A percentile compares a stretch with the other conserved stretches of the same genome.
Conservation (phyloP, 2,797 vertebrate species). For the Falco concolor region DNA sequence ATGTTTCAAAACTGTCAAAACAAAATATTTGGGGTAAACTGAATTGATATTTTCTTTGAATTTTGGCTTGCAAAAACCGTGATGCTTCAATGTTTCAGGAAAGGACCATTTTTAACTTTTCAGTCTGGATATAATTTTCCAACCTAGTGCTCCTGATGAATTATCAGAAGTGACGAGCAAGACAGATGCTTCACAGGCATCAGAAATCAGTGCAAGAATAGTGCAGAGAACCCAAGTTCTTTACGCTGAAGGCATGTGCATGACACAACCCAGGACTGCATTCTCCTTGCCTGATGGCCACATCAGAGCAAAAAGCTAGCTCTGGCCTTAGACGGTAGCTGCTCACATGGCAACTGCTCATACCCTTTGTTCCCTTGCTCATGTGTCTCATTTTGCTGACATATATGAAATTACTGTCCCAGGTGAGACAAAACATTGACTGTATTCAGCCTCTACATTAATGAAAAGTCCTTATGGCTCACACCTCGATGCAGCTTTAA, state of each 20-base stretch:
- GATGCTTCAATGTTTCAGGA: neutral
- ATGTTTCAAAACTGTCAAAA: neutral
- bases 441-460: neutral
- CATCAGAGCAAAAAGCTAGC: neutral
- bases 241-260: neutral
- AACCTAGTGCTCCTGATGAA: neutral
- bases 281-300: neutral
- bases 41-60: neutral
- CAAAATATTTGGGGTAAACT: neutral
- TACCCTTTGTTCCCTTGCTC: neutral
- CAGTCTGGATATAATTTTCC: neutral
- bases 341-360: neutral
- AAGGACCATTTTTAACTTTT: neutral
- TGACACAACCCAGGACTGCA: neutral
- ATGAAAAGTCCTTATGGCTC: neutral
- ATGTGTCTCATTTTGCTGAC: neutral
- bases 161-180: neutral
- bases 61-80: neutral
- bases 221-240: neutral
- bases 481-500: neutral
- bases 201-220: neutral
- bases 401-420: neutral
- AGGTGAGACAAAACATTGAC: neutral
- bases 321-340: neutral
- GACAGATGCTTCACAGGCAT: neutral